phyloP scores from a whole-genome alignment of 2,797 vertebrate genomes.

The Gobio occitaniae region DNA sequence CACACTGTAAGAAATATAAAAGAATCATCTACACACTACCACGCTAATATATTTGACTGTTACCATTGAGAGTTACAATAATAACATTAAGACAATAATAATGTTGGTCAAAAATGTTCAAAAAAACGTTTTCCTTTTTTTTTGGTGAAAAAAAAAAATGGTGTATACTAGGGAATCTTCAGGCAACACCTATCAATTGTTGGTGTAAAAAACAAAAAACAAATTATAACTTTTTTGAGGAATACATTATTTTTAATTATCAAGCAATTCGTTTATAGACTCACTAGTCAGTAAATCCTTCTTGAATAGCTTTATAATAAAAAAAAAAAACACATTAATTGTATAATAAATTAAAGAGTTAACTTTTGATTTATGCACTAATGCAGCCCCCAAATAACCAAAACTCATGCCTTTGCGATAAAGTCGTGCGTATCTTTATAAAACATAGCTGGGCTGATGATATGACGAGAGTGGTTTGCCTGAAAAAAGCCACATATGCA shows the following conservation, averaged over 20 bases:
- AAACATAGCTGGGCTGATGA: slow-evolving; percentile 25
- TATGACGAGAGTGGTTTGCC: background rate
- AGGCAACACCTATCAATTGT: background rate
- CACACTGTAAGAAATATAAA: slow-evolving; percentile 65
- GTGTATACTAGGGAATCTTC: background rate
- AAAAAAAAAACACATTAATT: background rate
- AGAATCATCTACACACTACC: slow-evolving; percentile 63
- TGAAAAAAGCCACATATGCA: background rate
- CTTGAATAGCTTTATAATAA: background rate
- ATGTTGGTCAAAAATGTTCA: background rate
- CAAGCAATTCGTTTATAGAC: background rate
- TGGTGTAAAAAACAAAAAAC: background rate
- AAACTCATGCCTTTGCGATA: background rate
- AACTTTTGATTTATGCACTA: slow-evolving; percentile 13
- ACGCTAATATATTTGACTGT: slow-evolving; percentile 69
- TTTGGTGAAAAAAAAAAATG: background rate
- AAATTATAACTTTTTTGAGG: background rate
- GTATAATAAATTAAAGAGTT: background rate
- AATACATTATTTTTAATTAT: background rate
- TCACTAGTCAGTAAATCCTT: background rate
- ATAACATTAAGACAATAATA: slow-evolving; percentile 67
- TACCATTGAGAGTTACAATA: slow-evolving; percentile 62
- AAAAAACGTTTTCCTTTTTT: background rate
- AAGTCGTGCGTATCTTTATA: slow-evolving; percentile 27
- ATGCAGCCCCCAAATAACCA: slow-evolving; percentile 19